phyloP scores from a whole-genome alignment of 2,888 invertebrate genomes.

The Agrochola litura region DNA sequence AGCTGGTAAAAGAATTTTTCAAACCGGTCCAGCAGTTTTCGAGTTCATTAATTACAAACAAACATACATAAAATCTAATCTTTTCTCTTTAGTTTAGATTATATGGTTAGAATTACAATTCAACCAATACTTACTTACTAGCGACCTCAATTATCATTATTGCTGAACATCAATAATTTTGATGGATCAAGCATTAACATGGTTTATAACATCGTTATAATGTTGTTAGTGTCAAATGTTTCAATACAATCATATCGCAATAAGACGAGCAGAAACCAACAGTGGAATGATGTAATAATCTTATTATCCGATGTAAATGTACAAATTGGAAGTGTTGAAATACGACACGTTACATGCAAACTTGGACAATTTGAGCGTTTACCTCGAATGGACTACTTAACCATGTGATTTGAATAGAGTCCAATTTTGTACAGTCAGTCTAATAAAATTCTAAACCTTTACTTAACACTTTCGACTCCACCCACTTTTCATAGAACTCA shows the following conservation, averaged over 20 bases:
- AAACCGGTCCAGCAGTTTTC: no score
- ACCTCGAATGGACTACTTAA: slow-evolving; percentile 2
- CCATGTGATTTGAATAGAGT: background rate
- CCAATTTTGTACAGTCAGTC: background rate
- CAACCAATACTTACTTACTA: background rate
- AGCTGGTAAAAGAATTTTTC: no score
- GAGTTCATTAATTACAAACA: no score
- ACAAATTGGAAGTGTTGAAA: slow-evolving; percentile 49
- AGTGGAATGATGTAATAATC: slow-evolving; percentile 28
- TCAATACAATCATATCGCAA: slow-evolving; percentile 34
- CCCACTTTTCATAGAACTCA: no score
- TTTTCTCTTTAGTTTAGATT: no score
- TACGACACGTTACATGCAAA: slow-evolving; percentile 28
- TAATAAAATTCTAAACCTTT: no score
- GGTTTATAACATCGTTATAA: slow-evolving; percentile 41
- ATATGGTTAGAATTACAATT: background rate
- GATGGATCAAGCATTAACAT: slow-evolving; percentile 8
- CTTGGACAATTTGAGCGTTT: slow-evolving; percentile 17
- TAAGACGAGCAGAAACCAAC: slow-evolving; percentile 26
- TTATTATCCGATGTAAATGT: slow-evolving; percentile 52
- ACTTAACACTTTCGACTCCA: no score
- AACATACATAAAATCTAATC: no score
- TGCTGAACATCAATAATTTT: slow-evolving; percentile 29
- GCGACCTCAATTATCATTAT: slow-evolving; percentile 29
- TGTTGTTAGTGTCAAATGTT: slow-evolving; percentile 47